Percentiles rank a stretch among this genome's conserved stretches.
Evolutionary conservation across 2,797 vertebrate species (phyloP).

Genomic region (Danio kyathit): DNA sequence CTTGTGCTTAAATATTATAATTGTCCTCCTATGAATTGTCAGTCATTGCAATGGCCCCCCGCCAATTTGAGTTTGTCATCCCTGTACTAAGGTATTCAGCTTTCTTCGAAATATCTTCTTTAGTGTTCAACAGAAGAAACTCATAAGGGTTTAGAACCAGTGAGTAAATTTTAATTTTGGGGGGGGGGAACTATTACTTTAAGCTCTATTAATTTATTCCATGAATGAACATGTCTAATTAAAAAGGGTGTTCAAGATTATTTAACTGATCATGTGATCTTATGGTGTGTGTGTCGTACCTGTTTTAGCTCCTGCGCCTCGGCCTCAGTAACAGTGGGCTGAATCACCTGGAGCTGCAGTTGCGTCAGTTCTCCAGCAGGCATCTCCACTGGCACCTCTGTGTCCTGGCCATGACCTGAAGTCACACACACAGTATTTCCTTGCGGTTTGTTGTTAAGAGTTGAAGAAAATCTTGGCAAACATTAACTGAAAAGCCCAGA

Average conservation of each 20-base stretch:
- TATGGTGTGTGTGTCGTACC: constrained; percentile 74
- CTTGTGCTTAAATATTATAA: no score
- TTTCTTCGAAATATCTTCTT: no score
- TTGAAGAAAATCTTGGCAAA: not conserved
- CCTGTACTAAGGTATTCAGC: no score
- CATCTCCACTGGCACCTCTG: constrained; percentile 73
- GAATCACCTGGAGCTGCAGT: constrained; percentile 81
- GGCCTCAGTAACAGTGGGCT: constrained; percentile 83
- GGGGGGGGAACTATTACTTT: no score
- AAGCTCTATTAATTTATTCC: not conserved
- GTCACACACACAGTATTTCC: constrained; percentile 37
- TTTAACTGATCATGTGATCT: not conserved
- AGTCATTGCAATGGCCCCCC: no score
- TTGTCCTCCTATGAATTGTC: no score
- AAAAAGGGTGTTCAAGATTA: not conserved
- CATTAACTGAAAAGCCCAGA: not conserved
- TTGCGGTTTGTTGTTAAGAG: constrained; percentile 1
- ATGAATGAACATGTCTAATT: not conserved
- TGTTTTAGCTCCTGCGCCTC: constrained; percentile 91
- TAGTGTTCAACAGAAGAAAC: no score
- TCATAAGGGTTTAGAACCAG: no score
- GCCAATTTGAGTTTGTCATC: no score
- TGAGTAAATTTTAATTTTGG: no score
- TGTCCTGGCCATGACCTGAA: constrained; percentile 74
- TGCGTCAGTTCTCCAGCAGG: constrained; percentile 76